Evolutionary conservation across 2,113 vertebrate genomes (phyloP), one percentile per base, ranked within the genome.

Genomic region (Paramisgurnus dabryanus): DNA sequence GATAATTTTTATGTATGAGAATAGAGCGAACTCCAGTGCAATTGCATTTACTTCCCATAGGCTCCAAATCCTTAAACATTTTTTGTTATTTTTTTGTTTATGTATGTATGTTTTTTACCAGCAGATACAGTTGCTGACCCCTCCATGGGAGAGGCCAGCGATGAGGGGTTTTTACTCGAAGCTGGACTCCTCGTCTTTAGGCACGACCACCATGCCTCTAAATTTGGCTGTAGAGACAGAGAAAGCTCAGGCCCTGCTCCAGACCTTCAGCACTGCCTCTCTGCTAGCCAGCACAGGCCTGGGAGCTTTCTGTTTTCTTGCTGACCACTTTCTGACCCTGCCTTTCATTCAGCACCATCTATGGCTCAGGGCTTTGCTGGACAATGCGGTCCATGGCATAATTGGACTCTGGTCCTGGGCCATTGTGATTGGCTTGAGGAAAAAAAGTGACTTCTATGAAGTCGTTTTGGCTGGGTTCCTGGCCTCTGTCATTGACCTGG

Each of bases 351-450:
- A 96, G 89, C 91, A 96, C 66, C 94, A 92, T 79, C 86, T 94
- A 84, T 98, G 96, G 98, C 91, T 97, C 65, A 92, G 95, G 4
- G 96, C 96, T 0, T 79, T 93, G 9, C 90, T 95, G 58, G 98
- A 99, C 89, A 99, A 96, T 17, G 91, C 92, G 1, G 93, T 95
- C 1, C 98, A 99, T 0, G 94, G 93, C 0, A 39, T 95, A 40
- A 92, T 99, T 6, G 96, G 96, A 47, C 92, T 98, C 89, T 99
- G 97, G 96, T 97, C 97, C 1, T 99, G 98, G 98, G 96, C 97
- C 0, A 91, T 97, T 27, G 95, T 98, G 61, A 93, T 93, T 60
- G 96, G 98, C 79, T 88, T 97, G 64, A 92, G 93, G 90, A 98
- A 97, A 89, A 98, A 90, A 89, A 96, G 95, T 22, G 95, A 98